Evolutionary conservation across 2,888 invertebrate genomes (phyloP).

Genomic region (Andrena hattorfiana): DNA sequence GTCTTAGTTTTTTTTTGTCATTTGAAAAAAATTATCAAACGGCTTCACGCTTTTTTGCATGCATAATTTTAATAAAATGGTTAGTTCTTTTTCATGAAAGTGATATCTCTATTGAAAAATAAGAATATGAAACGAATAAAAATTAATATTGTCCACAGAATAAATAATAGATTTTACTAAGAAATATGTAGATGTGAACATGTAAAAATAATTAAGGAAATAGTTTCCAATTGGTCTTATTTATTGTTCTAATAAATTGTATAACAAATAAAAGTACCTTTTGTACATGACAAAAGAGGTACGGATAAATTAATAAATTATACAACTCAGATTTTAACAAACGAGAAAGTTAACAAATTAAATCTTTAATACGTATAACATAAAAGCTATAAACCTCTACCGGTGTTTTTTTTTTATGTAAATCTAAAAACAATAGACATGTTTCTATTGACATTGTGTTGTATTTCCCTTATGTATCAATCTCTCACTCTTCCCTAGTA

Average conservation of each 20-base stretch:
- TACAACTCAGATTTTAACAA: slow-evolving; percentile 49
- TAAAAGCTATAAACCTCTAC: slow-evolving; percentile 45
- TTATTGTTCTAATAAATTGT: neutral
- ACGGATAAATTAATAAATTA: slow-evolving; percentile 33
- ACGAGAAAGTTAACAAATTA: slow-evolving; percentile 41
- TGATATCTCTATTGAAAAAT: neutral
- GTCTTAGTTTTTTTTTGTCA: neutral
- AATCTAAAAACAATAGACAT: slow-evolving; percentile 33
- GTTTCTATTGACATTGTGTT: slow-evolving; percentile 29
- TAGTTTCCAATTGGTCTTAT: slow-evolving; percentile 17
- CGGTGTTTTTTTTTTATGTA: slow-evolving; percentile 62
- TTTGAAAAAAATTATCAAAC: neutral
- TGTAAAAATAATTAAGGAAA: slow-evolving; percentile 29
- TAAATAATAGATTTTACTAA: neutral
- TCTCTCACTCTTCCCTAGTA: slow-evolving; percentile 16
- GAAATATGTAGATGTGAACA: neutral
- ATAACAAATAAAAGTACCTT: slow-evolving; percentile 11
- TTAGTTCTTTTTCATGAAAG: neutral
- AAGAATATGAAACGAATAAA: neutral
- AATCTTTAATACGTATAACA: slow-evolving; percentile 42
- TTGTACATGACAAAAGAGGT: neutral
- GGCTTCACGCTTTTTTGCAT: neutral
- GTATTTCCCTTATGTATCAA: slow-evolving; percentile 40
- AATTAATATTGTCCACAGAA: neutral
- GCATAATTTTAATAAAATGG: neutral